Evolutionary conservation across 2,113 vertebrate genomes (phyloP).

Genomic region (Macroglossus sobrinus): DNA sequence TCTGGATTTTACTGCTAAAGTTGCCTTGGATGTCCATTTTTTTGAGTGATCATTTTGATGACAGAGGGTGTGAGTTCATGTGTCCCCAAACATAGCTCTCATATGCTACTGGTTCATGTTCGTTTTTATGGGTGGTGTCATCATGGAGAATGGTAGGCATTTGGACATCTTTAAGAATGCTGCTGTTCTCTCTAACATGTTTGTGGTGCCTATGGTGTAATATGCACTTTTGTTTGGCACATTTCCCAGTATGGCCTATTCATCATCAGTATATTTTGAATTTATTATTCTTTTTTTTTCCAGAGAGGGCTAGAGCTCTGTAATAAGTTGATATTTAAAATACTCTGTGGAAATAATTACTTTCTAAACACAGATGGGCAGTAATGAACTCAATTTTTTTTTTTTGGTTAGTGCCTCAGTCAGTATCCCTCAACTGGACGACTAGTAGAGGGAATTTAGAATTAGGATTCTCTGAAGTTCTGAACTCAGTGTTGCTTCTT

Average conservation of each 20-base stretch:
- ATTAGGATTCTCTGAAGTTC: neutral
- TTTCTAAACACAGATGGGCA: neutral
- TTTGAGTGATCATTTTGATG: neutral
- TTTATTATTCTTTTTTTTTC: neutral
- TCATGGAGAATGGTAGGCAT: neutral
- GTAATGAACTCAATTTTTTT: neutral
- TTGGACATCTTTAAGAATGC: neutral
- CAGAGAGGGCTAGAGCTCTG: neutral
- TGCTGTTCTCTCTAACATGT: neutral
- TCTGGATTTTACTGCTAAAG: neutral
- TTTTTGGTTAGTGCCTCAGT: neutral
- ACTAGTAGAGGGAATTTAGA: neutral
- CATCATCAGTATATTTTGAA: neutral
- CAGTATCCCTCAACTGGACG: neutral
- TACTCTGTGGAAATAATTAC: slow-evolving; percentile 27
- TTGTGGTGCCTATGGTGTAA: neutral
- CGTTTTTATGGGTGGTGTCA: neutral
- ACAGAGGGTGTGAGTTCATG: neutral
- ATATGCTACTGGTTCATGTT: neutral
- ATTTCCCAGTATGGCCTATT: neutral
- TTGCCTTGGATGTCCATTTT: neutral
- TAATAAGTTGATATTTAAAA: neutral
- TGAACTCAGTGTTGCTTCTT: neutral
- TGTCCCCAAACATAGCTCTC: neutral
- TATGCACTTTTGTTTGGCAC: neutral